Evolutionary conservation across 1,140 invertebrate species (phyloP), one percentile per base, ranked within the genome.

Genomic region (Zaprionus davidi): DNA sequence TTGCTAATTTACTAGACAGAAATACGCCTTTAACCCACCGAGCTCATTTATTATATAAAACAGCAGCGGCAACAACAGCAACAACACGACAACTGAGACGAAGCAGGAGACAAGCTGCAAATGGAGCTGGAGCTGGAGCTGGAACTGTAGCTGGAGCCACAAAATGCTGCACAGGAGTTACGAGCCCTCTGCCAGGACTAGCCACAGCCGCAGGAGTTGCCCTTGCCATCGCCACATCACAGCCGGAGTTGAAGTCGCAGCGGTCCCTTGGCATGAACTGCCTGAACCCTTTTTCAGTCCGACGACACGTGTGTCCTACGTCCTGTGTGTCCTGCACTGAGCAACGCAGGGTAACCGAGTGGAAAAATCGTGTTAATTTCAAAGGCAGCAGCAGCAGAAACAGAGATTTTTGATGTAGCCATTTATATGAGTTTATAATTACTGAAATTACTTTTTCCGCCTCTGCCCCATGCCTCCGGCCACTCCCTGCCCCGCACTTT

Each of bases 1-100:
- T 82, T 91, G 91, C 91, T 92, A 92, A 92, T 92, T 92, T 92
- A 92, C 91, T 92, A 92, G 91, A 92, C 91, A 92, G 82, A 82
- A 91, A 81, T 92, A 92, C 91, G 91, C 91, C 91, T 92, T 92
- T 92, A 92, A 92, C 91, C 91, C 91, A 84, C 91, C 78, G 66
- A 90, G 91, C 91, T 92, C 91, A 92, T 92, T 91, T 90, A 92
- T 92, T 92, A 92, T 92, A 90, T 81, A 92, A 92, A 90, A 79
- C 72, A 86, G 44, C 67, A 38, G 36, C 36, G 17, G 7, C 41
- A n/a, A n/a, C 41, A 74, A 56, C 66, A 74, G 20, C 36, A 73
- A 34, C 65, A 57, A 20, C 36, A 20, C 3, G 26, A 26, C 67
- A 71, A 13, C 36, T 17, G 46, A 51, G 46, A 41, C 15, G 38